Base-by-base conservation (phyloP, 2,797 vertebrate genomes). In the Rhincodon typus region DNA sequence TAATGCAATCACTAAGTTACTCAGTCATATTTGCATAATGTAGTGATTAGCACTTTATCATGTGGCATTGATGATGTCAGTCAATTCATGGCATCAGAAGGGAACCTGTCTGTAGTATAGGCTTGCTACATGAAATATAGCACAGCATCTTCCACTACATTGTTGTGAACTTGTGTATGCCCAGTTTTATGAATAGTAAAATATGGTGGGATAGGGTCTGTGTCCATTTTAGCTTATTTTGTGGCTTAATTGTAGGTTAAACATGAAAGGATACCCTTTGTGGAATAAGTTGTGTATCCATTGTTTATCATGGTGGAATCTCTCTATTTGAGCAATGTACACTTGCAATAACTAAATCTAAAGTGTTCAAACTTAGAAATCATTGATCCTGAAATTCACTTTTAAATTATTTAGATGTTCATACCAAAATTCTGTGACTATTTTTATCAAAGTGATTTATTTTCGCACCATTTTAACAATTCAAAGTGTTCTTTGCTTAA, bases 1-100 rank as follows among this genome's bases (percentile, higher is more conserved):
- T 69, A 42, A 69, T 69, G 38, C 90, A 93, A 93, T 66, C 90
- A 93, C 90, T 42, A 93, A 93, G 90, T 93, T 93, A 66, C 87
- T 90, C 87, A 62, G 53, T 21, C 53, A 30, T 90, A 90, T 34
- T 93, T 69, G 46, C 67, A 66, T 69, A 69, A 93, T 42, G n/a
- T 93, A 93, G 90, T 69, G 66, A 67, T 69, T 42, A 69, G 90
- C 90, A 93, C 90, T 93, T 93, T 93, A 93, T 42, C 66, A 93
- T 93, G 66, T 93, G 8, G n/a, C 62, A 93, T 67, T 67, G 87
- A 91, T 66, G 30, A 91, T 91, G 25, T 42, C 90, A 69, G 19
- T 93, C 62, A 93, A 67, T 42, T 93, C n/a, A 93, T 93, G 90
- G 38, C 90, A 27, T 69, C 62, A 69, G 90, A 25, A 93, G 10